Evolutionary conservation across 2,888 invertebrate genomes (phyloP).

Genomic region (Trachelus stipa): DNA sequence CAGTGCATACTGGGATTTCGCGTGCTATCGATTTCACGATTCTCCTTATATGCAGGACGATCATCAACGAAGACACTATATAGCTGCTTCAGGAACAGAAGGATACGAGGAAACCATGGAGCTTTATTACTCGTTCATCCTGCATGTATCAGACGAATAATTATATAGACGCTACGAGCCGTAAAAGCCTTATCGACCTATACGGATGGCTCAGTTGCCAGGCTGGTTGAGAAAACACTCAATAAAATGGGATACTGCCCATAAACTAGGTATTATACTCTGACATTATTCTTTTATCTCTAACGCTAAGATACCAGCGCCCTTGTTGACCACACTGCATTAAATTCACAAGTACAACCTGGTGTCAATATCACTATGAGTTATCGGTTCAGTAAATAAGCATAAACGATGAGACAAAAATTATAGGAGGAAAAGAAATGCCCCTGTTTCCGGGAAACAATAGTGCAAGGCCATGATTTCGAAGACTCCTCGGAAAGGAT

Average conservation of each 20-base stretch:
- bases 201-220: conserved; percentile 19
- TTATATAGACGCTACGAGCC: conserved; percentile 36
- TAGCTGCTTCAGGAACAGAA: background rate
- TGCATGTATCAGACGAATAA: conserved; percentile 32
- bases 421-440: background rate
- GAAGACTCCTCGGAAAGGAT: background rate
- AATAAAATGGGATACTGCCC: conserved; percentile 35
- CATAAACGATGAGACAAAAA: background rate
- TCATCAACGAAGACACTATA: background rate
- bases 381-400: background rate
- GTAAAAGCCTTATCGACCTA: conserved; percentile 37
- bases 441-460: background rate
- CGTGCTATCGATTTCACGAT: background rate
- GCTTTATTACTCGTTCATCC: background rate
- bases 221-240: conserved; percentile 28
- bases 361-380: background rate
- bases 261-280: conserved; percentile 33
- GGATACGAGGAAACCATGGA: background rate
- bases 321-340: background rate
- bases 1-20: background rate
- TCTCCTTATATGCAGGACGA: background rate
- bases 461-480: background rate
- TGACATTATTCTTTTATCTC: background rate
- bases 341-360: background rate
- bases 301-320: background rate